Evolutionary conservation across 2,888 invertebrate genomes (phyloP).

Genomic region (Rhaphigaster nebulosa): DNA sequence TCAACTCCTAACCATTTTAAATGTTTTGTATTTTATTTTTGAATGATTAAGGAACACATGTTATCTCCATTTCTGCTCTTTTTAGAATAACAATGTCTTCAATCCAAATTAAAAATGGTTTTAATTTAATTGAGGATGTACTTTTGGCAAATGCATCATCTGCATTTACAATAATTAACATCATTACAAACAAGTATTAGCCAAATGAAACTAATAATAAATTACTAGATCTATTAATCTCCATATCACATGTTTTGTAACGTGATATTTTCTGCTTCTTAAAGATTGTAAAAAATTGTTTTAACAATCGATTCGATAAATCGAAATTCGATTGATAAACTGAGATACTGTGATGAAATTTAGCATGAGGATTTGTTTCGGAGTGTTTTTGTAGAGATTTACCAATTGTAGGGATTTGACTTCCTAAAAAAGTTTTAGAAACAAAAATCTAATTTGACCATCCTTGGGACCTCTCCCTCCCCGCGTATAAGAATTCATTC

Average conservation of each 20-base stretch:
- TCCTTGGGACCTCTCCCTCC: too few species aligned
- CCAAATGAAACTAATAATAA: neutral
- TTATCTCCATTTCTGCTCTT: neutral
- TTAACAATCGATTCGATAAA: neutral
- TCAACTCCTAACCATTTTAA: neutral
- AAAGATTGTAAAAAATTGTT: too few species aligned
- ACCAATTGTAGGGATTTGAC: too few species aligned
- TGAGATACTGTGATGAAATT: too few species aligned
- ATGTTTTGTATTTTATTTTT: slow-evolving; percentile 15
- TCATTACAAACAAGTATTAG: neutral
- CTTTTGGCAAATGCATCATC: neutral
- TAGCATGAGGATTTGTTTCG: too few species aligned
- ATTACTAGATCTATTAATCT: neutral
- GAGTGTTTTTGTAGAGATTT: too few species aligned
- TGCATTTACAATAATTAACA: neutral
- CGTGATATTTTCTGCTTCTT: neutral
- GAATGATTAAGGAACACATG: neutral
- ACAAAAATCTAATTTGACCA: too few species aligned
- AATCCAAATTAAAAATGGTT: neutral
- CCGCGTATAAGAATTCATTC: too few species aligned
- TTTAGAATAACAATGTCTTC: neutral
- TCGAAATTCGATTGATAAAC: too few species aligned
- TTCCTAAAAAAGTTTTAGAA: too few species aligned
- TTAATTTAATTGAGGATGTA: neutral
- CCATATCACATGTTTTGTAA: neutral